These are phyloP conservation scores for Chiloscyllium punctatum DNA, from an alignment of 2,797 vertebrate genomes.

Conservation along the genomic window DNA sequence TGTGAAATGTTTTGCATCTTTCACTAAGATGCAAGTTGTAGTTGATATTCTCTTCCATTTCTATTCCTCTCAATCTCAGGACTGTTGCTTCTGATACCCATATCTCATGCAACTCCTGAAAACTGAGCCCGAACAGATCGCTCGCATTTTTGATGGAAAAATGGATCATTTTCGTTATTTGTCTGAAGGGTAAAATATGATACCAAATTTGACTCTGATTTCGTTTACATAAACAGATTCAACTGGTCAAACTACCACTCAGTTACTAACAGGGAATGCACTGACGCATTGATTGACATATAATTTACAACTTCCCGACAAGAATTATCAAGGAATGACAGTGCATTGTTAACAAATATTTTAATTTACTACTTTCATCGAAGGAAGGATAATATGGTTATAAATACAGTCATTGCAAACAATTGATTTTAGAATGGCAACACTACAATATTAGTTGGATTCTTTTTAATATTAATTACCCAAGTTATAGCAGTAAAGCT, in stretches of 20 bases:
- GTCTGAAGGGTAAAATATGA: neutral
- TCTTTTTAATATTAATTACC: neutral
- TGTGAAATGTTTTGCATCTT: neutral
- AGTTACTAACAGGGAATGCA: no score
- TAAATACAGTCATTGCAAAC: conserved; percentile 22
- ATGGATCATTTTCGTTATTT: neutral
- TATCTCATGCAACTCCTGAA: neutral
- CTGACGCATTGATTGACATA: neutral
- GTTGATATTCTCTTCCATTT: neutral
- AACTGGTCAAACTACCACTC: neutral
- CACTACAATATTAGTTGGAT: neutral
- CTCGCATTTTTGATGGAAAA: neutral
- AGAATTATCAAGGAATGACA: neutral
- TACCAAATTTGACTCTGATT: neutral
- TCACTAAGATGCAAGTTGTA: neutral
- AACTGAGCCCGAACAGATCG: neutral
- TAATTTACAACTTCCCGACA: neutral
- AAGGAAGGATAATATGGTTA: neutral
- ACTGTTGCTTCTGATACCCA: neutral
- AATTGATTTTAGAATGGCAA: neutral
- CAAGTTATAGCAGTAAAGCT: neutral
- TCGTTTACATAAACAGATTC: neutral
- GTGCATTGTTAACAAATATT: neutral
- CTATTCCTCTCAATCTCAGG: neutral
- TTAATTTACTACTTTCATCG: neutral